Percentiles rank a stretch among this genome's conserved stretches.
phyloP scores from a whole-genome alignment of 2,797 vertebrate species.

The Acestrorhynchus altus region DNA sequence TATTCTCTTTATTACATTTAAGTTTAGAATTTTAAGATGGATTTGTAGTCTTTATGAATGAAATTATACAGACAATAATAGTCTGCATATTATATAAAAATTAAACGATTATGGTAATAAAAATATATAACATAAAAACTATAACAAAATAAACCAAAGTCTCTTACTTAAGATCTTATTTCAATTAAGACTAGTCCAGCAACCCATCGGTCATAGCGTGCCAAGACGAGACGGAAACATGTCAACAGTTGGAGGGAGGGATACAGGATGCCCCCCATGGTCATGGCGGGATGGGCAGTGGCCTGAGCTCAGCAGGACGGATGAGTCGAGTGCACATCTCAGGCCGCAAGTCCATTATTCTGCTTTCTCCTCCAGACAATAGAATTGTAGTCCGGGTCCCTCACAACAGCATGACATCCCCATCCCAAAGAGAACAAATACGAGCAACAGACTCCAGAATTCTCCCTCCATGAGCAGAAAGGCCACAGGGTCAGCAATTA shows the following conservation, averaged over 20 bases:
- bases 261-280: neutral
- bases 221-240: slow-evolving; percentile 2
- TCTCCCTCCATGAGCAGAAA: neutral
- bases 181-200: neutral
- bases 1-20: too few relatives aligned
- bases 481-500: neutral
- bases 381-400: neutral
- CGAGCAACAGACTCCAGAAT: neutral
- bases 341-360: neutral
- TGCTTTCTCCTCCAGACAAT: slow-evolving; percentile 9
- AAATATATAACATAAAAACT: neutral
- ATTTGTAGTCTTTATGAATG: too few relatives aligned
- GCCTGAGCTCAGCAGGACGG: neutral
- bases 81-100: too few relatives aligned
- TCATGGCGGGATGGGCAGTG: neutral
- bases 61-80: too few relatives aligned
- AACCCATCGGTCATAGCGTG: neutral
- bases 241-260: neutral
- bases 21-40: too few relatives aligned
- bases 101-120: too few relatives aligned
- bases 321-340: neutral
- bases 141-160: neutral
- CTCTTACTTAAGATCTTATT: neutral
- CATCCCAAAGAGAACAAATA: neutral
- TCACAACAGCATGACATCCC: neutral